Conservation (phyloP, 2,888 invertebrate genomes). For the Drosophila affinis region DNA sequence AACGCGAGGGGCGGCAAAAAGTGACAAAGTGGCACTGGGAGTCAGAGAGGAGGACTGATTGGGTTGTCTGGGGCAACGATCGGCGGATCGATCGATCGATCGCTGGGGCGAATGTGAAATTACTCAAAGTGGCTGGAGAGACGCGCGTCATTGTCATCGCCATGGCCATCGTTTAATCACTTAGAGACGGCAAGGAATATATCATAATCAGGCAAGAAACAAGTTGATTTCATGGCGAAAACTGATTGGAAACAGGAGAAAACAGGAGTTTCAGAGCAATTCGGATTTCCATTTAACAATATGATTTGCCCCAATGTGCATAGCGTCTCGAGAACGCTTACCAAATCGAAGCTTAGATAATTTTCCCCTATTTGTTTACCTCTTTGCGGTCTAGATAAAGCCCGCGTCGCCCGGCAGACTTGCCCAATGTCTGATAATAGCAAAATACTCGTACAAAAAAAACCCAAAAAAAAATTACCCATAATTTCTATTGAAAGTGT, state of each 20-base stretch:
- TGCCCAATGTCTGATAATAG: constrained; percentile 61
- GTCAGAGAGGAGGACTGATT: constrained; percentile 11
- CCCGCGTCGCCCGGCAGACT: constrained; percentile 45
- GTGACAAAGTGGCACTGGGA: background rate
- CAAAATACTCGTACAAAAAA: constrained; percentile 35
- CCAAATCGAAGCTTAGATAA: constrained; percentile 73
- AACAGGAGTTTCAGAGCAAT: background rate
- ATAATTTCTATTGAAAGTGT: constrained; percentile 57
- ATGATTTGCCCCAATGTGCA: constrained; percentile 44
- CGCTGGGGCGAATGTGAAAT: constrained; percentile 6
- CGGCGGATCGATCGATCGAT: constrained; percentile 9
- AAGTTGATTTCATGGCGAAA: background rate
- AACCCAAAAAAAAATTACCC: constrained; percentile 42
- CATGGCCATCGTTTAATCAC: constrained; percentile 9
- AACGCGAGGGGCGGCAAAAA: background rate
- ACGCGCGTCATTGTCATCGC: constrained; percentile 2
- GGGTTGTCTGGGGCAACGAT: constrained; percentile 34
- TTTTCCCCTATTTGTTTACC: constrained; percentile 72
- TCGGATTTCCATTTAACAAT: background rate
- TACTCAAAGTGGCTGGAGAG: constrained; percentile 7
- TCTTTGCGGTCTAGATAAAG: constrained; percentile 70
- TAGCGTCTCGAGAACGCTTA: constrained; percentile 36
- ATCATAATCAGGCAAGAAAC: constrained; percentile 12
- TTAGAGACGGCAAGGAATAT: constrained; percentile 14
- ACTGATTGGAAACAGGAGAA: background rate